A percentile compares a stretch with the other conserved stretches of the same genome.
Evolutionary conservation across 2,888 invertebrate species (phyloP).

Genomic region (Phalangium opilio): DNA sequence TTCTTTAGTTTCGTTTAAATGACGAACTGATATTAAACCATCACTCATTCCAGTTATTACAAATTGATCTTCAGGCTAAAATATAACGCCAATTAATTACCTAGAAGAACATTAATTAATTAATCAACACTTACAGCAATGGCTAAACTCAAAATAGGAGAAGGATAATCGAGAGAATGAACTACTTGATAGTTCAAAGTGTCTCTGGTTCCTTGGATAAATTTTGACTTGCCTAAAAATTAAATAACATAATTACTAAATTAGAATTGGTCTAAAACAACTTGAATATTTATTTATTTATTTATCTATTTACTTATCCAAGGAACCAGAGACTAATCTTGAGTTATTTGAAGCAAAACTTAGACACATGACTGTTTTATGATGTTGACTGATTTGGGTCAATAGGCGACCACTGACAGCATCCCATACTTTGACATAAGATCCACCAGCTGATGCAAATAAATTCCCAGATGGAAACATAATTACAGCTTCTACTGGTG

Average conservation of each 20-base stretch:
- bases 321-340: constrained; percentile 68
- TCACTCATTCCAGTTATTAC: constrained; percentile 83
- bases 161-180: constrained; percentile 76
- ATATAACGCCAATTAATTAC: constrained; percentile 7
- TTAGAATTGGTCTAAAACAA: neutral
- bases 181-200: constrained; percentile 67
- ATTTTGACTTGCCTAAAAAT: constrained; percentile 59
- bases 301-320: constrained; percentile 57
- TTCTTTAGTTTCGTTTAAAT: constrained; percentile 43
- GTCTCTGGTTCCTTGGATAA: too few relatives aligned
- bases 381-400: constrained; percentile 73
- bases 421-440: constrained; percentile 19
- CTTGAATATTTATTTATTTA: constrained; percentile 1
- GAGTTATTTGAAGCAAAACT: constrained; percentile 57
- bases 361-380: constrained; percentile 84
- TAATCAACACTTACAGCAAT: constrained; percentile 9
- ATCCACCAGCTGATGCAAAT: constrained; percentile 59
- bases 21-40: constrained; percentile 72
- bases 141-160: constrained; percentile 70
- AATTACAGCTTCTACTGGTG: constrained; percentile 36
- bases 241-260: neutral
- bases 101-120: neutral
- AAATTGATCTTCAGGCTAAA: constrained; percentile 54
- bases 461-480: constrained; percentile 79
- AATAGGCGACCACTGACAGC: constrained; percentile 63